Evolutionary conservation across 2,113 vertebrate species (phyloP).

Genomic region (Hippocampus abdominalis): DNA sequence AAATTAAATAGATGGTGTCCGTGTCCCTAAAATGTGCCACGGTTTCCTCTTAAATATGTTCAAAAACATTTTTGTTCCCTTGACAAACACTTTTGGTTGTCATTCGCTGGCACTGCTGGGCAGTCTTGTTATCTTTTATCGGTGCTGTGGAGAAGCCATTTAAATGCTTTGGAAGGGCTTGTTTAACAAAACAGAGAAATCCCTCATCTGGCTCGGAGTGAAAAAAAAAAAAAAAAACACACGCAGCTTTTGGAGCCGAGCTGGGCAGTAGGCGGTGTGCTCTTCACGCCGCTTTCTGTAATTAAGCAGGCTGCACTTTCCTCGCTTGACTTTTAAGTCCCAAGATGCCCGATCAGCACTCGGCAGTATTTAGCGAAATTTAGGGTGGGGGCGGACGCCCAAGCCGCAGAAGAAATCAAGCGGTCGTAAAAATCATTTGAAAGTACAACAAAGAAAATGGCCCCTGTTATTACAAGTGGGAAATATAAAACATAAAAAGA

Average conservation of each 20-base stretch:
- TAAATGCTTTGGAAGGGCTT: slow-evolving; percentile 30
- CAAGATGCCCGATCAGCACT: slow-evolving; percentile 77
- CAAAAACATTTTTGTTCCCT: slow-evolving; percentile 18
- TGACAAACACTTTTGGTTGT: slow-evolving; percentile 22
- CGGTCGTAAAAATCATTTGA: slow-evolving; percentile 71
- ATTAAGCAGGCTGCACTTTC: slow-evolving; percentile 63
- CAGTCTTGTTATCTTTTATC: slow-evolving; percentile 29
- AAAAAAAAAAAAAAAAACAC: slow-evolving; percentile 19
- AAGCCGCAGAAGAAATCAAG: slow-evolving; percentile 70
- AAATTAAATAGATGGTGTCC: slow-evolving; percentile 32
- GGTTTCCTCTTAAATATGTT: slow-evolving; percentile 20
- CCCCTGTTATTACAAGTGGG: slow-evolving; percentile 53
- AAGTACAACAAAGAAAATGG: slow-evolving; percentile 57
- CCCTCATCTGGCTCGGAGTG: slow-evolving; percentile 20
- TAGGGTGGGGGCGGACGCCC: slow-evolving; percentile 66
- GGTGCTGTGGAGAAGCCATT: slow-evolving; percentile 10
- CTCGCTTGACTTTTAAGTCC: slow-evolving; percentile 62
- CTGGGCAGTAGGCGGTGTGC: slow-evolving; percentile 32
- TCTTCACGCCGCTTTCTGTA: slow-evolving; percentile 60
- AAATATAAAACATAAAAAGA: slow-evolving; percentile 47
- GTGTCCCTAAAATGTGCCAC: slow-evolving; percentile 29
- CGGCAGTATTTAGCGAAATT: slow-evolving; percentile 67
- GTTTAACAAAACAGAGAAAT: slow-evolving; percentile 44
- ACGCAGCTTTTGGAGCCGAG: slow-evolving; percentile 31
- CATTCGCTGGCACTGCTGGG: slow-evolving; percentile 5